Percentiles rank a stretch among this genome's conserved stretches.
Conservation (phyloP, 2,113 vertebrate genomes). For the Sitta europaea region DNA sequence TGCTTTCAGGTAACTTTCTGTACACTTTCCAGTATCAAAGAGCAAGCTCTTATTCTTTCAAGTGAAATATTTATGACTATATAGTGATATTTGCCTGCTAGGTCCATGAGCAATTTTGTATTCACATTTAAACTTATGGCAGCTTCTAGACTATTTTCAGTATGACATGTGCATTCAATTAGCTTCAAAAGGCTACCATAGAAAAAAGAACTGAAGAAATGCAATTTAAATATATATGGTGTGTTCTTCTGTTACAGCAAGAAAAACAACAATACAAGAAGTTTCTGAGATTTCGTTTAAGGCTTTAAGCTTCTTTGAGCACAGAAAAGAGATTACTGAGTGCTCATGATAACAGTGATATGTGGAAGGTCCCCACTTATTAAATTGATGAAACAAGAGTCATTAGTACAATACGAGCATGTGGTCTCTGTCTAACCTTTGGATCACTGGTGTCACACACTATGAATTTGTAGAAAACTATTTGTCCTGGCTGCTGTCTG, state of each 20-base stretch:
- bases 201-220: background rate
- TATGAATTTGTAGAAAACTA: constrained; percentile 20
- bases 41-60: background rate
- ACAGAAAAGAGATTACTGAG: background rate
- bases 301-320: background rate
- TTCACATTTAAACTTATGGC: background rate
- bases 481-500: constrained; percentile 28
- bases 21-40: background rate
- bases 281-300: background rate
- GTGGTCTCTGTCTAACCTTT: background rate
- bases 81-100: background rate
- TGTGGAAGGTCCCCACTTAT: background rate
- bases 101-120: background rate
- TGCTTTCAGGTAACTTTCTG: background rate
- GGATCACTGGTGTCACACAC: background rate
- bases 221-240: background rate
- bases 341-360: background rate
- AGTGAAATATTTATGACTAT: background rate
- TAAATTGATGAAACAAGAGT: background rate
- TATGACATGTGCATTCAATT: constrained; percentile 11
- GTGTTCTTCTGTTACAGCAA: background rate
- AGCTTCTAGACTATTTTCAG: background rate
- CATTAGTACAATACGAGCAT: background rate
- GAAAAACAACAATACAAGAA: background rate
- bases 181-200: background rate